Conservation (phyloP, 2,797 vertebrate genomes). For the Hirundo rustica region DNA sequence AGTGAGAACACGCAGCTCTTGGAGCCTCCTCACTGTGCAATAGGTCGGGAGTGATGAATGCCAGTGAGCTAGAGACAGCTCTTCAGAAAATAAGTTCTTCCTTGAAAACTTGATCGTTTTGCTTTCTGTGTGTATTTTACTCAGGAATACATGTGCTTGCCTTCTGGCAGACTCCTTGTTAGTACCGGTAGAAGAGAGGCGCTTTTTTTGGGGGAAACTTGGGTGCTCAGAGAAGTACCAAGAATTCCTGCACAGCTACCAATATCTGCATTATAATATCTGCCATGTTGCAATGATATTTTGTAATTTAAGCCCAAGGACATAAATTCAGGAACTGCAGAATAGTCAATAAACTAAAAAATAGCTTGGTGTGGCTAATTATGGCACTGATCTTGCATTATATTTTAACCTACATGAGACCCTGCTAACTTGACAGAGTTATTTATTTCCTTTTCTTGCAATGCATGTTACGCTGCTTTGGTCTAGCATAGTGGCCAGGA, state of each 20-base stretch:
- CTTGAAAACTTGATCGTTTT: background rate
- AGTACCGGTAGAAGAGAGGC: background rate
- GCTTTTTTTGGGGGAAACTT: background rate
- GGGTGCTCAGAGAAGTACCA: background rate
- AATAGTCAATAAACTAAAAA: slow-evolving; percentile 58
- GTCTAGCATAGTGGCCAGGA: background rate
- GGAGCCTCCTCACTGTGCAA: background rate
- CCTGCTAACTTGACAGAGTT: slow-evolving; percentile 47
- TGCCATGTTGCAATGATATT: slow-evolving; percentile 12
- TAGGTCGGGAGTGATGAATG: background rate
- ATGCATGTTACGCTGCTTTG: background rate
- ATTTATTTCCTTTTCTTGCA: slow-evolving; percentile 42
- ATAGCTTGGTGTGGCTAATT: slow-evolving; percentile 41
- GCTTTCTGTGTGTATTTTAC: background rate
- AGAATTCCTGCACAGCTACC: background rate
- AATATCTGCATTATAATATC: slow-evolving; percentile 6
- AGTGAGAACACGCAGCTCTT: background rate
- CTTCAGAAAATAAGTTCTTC: background rate
- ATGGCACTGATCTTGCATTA: slow-evolving; percentile 43
- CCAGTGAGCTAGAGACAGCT: background rate
- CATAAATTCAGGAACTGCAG: slow-evolving; percentile 33
- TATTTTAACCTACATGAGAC: slow-evolving; percentile 34
- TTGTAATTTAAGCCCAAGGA: slow-evolving; percentile 19
- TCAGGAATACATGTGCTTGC: background rate
- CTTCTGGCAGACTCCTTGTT: background rate